Conservation (phyloP, 2,797 vertebrate genomes). For the Coregonus ussuriensis region DNA sequence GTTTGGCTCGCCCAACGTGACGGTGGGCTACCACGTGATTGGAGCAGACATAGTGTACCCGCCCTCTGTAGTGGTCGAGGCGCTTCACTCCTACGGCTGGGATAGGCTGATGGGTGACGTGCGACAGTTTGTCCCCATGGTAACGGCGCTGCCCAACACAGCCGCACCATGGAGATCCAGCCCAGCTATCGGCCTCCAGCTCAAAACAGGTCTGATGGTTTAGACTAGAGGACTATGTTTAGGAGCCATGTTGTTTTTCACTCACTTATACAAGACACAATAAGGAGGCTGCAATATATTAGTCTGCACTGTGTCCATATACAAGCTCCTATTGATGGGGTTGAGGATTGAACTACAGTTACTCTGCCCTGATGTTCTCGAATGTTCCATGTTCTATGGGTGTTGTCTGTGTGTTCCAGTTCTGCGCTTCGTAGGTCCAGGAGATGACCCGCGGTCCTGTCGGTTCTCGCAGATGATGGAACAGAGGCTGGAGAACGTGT, state of each 20-base stretch:
- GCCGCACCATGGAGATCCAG: conserved; percentile 83
- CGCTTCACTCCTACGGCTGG: conserved; percentile 81
- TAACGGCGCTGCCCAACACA: conserved; percentile 86
- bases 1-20: conserved; percentile 85
- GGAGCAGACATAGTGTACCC: conserved; percentile 83
- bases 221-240: not conserved
- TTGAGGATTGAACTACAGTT: not conserved
- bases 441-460: conserved; percentile 90
- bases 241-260: not conserved
- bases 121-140: conserved; percentile 84
- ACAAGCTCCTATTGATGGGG: not conserved
- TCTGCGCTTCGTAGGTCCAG: conserved; percentile 90
- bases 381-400: not conserved
- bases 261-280: not conserved
- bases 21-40: conserved; percentile 89
- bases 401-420: conserved; percentile 72
- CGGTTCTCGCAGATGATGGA: conserved; percentile 95
- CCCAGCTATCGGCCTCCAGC: conserved; percentile 84
- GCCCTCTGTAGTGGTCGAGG: conserved; percentile 82
- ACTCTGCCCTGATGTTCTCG: not conserved
- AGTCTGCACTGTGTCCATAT: not conserved
- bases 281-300: not conserved
- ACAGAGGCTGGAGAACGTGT: conserved; percentile 89
- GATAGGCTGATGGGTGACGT: conserved; percentile 88
- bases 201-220: conserved; percentile 90